Conservation (phyloP, 2,888 invertebrate genomes). For the Machimus rusticus region DNA sequence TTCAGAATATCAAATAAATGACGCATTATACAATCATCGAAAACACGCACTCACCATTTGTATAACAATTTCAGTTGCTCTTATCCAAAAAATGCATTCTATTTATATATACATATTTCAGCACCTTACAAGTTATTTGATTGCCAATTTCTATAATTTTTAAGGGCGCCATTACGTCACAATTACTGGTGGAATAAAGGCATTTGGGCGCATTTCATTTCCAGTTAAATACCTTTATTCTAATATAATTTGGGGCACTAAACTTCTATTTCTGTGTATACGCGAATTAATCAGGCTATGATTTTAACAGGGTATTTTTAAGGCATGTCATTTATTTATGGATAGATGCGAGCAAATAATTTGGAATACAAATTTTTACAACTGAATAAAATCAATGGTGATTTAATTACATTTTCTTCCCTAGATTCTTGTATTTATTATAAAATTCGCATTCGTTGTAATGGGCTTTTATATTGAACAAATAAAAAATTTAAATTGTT, state of each 20-base stretch:
- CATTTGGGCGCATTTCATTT: neutral
- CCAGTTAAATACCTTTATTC: neutral
- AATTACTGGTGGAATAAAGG: neutral
- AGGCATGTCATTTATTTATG: neutral
- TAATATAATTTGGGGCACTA: neutral
- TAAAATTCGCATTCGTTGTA: neutral
- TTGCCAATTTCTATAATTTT: conserved; percentile 24
- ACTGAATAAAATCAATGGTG: neutral
- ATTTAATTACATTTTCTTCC: too few relatives aligned
- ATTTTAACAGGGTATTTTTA: neutral
- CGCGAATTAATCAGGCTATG: neutral
- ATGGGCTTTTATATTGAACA: neutral
- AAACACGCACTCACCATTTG: conserved; percentile 21
- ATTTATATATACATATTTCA: conserved; percentile 9
- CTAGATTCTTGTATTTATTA: neutral
- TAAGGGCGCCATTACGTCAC: neutral
- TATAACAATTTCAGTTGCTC: conserved; percentile 18
- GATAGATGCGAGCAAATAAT: neutral
- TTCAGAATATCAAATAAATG: neutral
- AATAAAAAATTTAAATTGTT: neutral
- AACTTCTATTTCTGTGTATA: neutral
- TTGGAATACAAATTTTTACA: neutral
- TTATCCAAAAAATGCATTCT: neutral
- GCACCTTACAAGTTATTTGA: conserved; percentile 36
- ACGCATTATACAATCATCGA: neutral